phyloP scores from a whole-genome alignment of 2,113 vertebrate genomes.

The Ardeotis arabs region DNA sequence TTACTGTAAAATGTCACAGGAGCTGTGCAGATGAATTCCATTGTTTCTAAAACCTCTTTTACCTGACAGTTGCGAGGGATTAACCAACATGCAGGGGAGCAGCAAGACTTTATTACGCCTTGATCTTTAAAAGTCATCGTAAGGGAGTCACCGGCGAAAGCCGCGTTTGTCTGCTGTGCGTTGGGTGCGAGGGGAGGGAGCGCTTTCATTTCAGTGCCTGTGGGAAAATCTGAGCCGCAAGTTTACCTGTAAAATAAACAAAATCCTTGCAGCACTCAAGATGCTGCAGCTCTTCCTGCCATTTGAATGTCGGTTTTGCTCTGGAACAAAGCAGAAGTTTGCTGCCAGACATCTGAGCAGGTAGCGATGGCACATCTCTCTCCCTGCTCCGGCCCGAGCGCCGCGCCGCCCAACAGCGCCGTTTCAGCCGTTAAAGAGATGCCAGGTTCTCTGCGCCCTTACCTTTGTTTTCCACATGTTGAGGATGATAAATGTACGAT shows the following conservation, averaged over 20 bases:
- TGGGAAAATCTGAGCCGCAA: background rate
- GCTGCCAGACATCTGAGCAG: background rate
- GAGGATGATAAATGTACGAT: background rate
- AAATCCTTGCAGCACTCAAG: background rate
- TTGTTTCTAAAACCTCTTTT: constrained; percentile 34
- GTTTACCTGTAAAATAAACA: constrained; percentile 40
- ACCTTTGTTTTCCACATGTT: background rate
- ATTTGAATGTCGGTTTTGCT: background rate
- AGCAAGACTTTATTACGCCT: constrained; percentile 6
- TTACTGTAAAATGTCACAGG: background rate
- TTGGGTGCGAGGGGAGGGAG: background rate
- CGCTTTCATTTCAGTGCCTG: background rate
- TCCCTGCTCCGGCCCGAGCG: background rate
- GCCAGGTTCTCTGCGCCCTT: background rate
- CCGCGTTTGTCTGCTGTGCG: background rate
- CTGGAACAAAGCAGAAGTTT: background rate
- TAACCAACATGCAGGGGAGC: constrained; percentile 22
- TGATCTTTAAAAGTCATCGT: constrained; percentile 43
- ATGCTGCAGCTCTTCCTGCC: constrained; percentile 25
- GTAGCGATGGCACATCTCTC: background rate
- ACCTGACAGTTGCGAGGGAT: constrained; percentile 54
- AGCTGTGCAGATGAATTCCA: constrained; percentile 23
- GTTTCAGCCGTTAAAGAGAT: background rate
- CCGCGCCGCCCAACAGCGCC: background rate
- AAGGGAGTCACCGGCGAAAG: background rate